Evolutionary conservation across 2,113 vertebrate genomes (phyloP).

Genomic region (Hydrolagus affinis): DNA sequence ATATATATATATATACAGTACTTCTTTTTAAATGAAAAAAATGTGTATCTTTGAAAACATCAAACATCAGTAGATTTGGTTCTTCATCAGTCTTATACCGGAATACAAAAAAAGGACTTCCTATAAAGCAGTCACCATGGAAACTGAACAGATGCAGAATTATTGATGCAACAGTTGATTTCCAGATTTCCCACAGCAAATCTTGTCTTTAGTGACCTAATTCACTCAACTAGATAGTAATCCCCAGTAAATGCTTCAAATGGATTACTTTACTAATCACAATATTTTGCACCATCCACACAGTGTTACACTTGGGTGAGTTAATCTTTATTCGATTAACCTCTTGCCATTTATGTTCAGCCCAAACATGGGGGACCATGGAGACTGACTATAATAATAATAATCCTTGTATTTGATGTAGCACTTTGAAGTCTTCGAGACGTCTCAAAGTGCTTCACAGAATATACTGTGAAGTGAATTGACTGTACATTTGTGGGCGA

Average conservation of each 20-base stretch:
- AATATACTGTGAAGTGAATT: no score
- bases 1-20: no score
- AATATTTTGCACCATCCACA: neutral
- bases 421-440: no score
- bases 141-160: slow-evolving; percentile 2
- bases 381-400: no score
- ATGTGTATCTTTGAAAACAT: neutral
- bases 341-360: neutral
- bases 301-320: neutral
- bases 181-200: neutral
- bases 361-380: no score
- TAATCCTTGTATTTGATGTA: no score
- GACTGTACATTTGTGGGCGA: no score
- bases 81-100: neutral
- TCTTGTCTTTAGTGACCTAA: neutral
- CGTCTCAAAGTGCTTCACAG: no score
- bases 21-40: no score
- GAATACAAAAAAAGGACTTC: neutral
- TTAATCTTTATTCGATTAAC: neutral
- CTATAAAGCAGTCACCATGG: neutral
- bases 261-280: neutral
- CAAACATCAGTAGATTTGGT: neutral
- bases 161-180: neutral
- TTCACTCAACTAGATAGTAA: neutral
- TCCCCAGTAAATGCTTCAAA: neutral